Percentiles rank a stretch among this genome's conserved stretches.
Evolutionary conservation across 2,113 vertebrate genomes (phyloP).

Genomic region (Pelusios castaneus): DNA sequence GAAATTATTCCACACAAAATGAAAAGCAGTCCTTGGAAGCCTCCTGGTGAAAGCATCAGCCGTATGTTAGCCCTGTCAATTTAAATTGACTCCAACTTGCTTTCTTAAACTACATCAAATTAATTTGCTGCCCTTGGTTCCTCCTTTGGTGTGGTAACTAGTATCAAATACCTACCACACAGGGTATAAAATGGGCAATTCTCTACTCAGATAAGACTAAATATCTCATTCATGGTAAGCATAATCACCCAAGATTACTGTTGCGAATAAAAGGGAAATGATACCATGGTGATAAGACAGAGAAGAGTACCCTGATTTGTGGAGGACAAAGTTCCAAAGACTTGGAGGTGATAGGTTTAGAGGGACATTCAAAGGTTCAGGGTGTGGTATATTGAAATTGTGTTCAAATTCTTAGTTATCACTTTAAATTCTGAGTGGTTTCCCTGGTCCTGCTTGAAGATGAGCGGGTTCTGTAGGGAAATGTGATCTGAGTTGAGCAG

Average conservation of each 20-base stretch:
- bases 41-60: constrained; percentile 26
- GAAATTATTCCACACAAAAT: constrained; percentile 42
- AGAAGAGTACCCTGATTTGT: fast-evolving
- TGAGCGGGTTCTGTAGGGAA: background rate
- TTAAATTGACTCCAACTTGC: background rate
- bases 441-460: background rate
- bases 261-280: background rate
- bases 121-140: constrained; percentile 9
- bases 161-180: background rate
- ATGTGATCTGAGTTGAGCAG: background rate
- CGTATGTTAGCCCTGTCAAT: background rate
- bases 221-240: background rate
- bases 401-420: background rate
- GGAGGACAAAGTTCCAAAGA: background rate
- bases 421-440: background rate
- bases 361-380: background rate
- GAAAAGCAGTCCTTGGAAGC: constrained; percentile 22
- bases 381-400: background rate
- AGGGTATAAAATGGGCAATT: background rate
- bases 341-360: background rate
- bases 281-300: background rate
- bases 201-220: background rate
- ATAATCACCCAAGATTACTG: background rate
- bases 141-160: background rate
- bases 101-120: constrained; percentile 12